Base-by-base conservation (phyloP, 2,113 vertebrate species). In the Shinisaurus crocodilurus region DNA sequence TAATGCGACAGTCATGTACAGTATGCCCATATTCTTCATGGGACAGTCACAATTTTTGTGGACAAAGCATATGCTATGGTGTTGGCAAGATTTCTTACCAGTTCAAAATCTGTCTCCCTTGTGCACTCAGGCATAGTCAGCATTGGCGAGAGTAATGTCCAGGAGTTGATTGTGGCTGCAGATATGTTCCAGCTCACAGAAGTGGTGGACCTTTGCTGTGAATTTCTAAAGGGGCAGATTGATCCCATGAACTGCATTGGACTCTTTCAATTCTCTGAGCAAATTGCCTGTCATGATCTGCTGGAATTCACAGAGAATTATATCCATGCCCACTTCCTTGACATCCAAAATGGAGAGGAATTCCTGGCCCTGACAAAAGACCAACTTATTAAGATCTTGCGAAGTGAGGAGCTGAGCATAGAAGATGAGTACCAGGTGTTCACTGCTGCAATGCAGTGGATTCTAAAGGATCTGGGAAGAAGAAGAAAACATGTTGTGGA, bases 401-500 rank as follows among this genome's bases (percentile, higher is more conserved):
- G 98, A 88, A 99, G 99, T 1, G 99, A 99, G 94, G 99, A 99
- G 96, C 97, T 99, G 37, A 97, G 98, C 94, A 98, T 99, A 57
- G 99, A 99, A 95, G 99, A 99, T 48, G 99, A 99, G 96, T 99
- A 99, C 95, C 99, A 99, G 95, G 99, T 99, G 34, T 99, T 99
- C 93, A 97, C 93, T 0, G 98, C 98, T 2, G 98, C 98, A 7
- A 99, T 99, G 99, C 97, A 98, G 1, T 99, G 99, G 99, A 97
- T 99, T 87, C 97, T 98, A 84, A 98, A 98, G 88, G 98, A 99
- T 63, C 95, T 99, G 86, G 96, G 97, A 1, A 98, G 97, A 92
- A 98, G 98, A 93, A 99, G 98, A 97, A 99, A 99, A 90, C 90
- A 98, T 0, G 97, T 99, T 2, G 98, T 99, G 1, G 99, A 99